Base-by-base conservation (phyloP, 2,888 invertebrate species). In the Lasioglossum malachurum region DNA sequence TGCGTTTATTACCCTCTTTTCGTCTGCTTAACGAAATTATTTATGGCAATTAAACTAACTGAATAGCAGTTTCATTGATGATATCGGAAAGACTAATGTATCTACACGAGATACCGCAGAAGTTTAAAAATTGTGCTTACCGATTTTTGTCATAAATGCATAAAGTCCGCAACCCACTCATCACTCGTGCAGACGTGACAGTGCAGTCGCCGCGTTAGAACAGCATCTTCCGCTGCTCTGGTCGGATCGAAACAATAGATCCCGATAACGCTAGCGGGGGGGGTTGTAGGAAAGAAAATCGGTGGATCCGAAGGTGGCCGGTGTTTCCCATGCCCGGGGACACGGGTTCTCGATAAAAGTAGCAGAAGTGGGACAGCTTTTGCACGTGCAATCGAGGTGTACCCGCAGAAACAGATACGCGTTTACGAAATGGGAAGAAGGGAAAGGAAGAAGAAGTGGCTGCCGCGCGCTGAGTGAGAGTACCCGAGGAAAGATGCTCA, bases 381-480 rank as follows among this genome's bases (percentile, higher is more conserved):
- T 86, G 75, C 86, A 80, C 83, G 80, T 80, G 75, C 82, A 74
- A 74, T 49, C 38, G 78, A 38, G 69, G 60, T 44, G 49, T 69
- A 78, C 41, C 73, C 19, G 60, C 41, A 57, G 74, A 67, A 78
- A 73, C 75, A 79, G 60, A 49, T 27, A 75, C 71, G 27, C 75
- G 73, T 72, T 60, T 16, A 38, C 53, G 75, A 76, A 86, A 82
- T 75, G 69, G 78, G 44, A 80, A 74, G 86, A 89, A 86, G 81
- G 77, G 82, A 86, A 83, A 86, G 86, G 73, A 83, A 79, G 73
- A 82, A 76, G 80, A 83, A 82, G 80, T 49, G 74, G 71, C 27
- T 16, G 16, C 64, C 46, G 5, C 46, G 5, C 23, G n/a, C 82
- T 74, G 77, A 88, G 89, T 89, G 89, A 89, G 89, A 89, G 89